Evolutionary conservation across 2,797 vertebrate species (phyloP).

Genomic region (Chelmon rostratus): DNA sequence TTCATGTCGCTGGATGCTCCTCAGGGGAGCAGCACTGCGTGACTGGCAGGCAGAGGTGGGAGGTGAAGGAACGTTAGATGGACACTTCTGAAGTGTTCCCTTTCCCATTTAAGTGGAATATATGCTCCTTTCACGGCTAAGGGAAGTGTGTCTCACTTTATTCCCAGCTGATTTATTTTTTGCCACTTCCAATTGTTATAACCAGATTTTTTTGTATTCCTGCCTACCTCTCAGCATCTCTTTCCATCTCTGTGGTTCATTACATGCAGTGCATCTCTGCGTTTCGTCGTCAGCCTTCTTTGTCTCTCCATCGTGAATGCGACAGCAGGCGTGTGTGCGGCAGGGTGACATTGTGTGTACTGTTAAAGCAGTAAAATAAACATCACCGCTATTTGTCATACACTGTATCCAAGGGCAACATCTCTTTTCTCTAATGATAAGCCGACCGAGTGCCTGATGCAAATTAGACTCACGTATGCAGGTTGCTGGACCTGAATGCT

Average conservation of each 20-base stretch:
- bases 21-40: conserved; percentile 55
- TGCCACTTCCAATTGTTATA: not conserved
- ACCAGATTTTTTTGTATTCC: conserved; percentile 21
- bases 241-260: conserved; percentile 27
- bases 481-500: conserved; percentile 48
- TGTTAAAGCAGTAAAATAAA: conserved; percentile 67
- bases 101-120: conserved; percentile 49
- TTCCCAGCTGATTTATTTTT: conserved; percentile 4
- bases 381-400: conserved; percentile 56
- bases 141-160: conserved; percentile 30
- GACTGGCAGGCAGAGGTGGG: conserved; percentile 66
- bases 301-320: conserved; percentile 43
- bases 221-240: conserved; percentile 1
- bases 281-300: conserved; percentile 38
- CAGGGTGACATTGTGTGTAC: conserved; percentile 42
- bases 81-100: conserved; percentile 71
- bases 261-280: not conserved
- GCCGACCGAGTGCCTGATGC: conserved; percentile 44
- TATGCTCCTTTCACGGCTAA: conserved; percentile 50
- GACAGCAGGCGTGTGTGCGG: conserved; percentile 18
- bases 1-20: conserved; percentile 62
- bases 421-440: conserved; percentile 54
- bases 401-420: conserved; percentile 70
- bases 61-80: conserved; percentile 62
- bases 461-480: conserved; percentile 51